These are phyloP conservation scores for Epinephelus malabaricus DNA, from an alignment of 2,797 vertebrate species.

Conservation along the genomic window DNA sequence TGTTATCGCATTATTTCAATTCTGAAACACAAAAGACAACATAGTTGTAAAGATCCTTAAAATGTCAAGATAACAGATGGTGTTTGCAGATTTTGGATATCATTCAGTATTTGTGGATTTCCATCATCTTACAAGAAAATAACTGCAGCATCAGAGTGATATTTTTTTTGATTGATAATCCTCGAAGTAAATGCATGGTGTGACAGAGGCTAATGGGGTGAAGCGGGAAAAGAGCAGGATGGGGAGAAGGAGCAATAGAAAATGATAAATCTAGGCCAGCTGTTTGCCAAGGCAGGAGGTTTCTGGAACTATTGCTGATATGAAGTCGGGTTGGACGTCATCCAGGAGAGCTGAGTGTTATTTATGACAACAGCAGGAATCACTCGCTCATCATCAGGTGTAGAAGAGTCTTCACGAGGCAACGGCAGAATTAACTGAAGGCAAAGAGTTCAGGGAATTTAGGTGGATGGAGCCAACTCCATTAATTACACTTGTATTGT, in stretches of 20 bases:
- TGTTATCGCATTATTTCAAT: conserved; percentile 2
- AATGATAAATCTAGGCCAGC: conserved; percentile 77
- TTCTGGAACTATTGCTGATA: conserved; percentile 68
- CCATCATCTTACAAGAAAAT: conserved; percentile 28
- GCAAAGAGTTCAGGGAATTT: conserved; percentile 33
- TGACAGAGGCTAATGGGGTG: conserved; percentile 66
- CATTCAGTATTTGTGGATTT: conserved; percentile 24
- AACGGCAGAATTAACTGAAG: conserved; percentile 48
- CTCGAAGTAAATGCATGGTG: conserved; percentile 57
- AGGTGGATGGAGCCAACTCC: conserved; percentile 37
- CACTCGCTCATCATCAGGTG: conserved; percentile 60
- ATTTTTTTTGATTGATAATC: conserved; percentile 72
- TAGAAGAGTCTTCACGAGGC: conserved; percentile 39
- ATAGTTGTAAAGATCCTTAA: neutral
- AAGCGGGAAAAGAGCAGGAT: conserved; percentile 51
- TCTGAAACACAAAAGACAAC: neutral
- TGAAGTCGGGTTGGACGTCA: conserved; percentile 69
- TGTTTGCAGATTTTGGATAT: conserved; percentile 31
- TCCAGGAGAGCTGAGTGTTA: conserved; percentile 74
- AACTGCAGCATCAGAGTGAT: conserved; percentile 29
- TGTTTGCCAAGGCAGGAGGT: conserved; percentile 73
- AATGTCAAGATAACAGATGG: conserved; percentile 16
- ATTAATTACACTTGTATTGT: conserved; percentile 51
- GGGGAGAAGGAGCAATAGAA: conserved; percentile 61
- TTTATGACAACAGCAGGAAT: conserved; percentile 74